Evolutionary conservation across 1,140 invertebrate species (phyloP).

Genomic region (Drosophila asahinai): DNA sequence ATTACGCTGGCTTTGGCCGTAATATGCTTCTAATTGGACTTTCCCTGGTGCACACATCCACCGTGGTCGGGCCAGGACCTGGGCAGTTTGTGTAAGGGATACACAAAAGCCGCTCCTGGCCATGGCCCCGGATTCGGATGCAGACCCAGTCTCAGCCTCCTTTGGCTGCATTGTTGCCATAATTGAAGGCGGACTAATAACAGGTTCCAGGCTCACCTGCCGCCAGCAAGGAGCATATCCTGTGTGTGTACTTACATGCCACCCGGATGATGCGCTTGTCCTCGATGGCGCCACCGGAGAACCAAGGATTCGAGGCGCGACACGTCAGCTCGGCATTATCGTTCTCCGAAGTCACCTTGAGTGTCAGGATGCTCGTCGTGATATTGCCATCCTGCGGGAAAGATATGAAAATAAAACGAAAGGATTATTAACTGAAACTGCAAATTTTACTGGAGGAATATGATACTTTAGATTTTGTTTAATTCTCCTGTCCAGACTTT

Average conservation of each 20-base stretch:
- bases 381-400: slow-evolving; percentile 87
- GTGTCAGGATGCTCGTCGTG: slow-evolving; percentile 90
- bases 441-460: background rate
- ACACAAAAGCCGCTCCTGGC: slow-evolving; percentile 47
- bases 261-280: slow-evolving; percentile 92
- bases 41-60: slow-evolving; percentile 35
- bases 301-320: slow-evolving; percentile 94
- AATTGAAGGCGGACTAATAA: slow-evolving; percentile 43
- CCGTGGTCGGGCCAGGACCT: slow-evolving; percentile 9
- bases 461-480: background rate
- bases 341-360: slow-evolving; percentile 90
- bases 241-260: slow-evolving; percentile 90
- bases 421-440: slow-evolving; percentile 4
- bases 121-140: slow-evolving; percentile 17
- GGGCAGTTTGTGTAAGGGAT: slow-evolving; percentile 30
- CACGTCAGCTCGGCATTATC: slow-evolving; percentile 93
- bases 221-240: slow-evolving; percentile 8
- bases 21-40: slow-evolving; percentile 80
- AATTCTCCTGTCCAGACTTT: background rate
- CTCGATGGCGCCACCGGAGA: slow-evolving; percentile 92
- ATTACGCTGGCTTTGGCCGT: slow-evolving; percentile 67
- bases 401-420: background rate
- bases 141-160: slow-evolving; percentile 4
- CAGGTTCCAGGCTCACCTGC: slow-evolving; percentile 38
- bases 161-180: slow-evolving; percentile 25